Evolutionary conservation across 1,140 invertebrate species (phyloP).

Genomic region (Sogatella furcifera): DNA sequence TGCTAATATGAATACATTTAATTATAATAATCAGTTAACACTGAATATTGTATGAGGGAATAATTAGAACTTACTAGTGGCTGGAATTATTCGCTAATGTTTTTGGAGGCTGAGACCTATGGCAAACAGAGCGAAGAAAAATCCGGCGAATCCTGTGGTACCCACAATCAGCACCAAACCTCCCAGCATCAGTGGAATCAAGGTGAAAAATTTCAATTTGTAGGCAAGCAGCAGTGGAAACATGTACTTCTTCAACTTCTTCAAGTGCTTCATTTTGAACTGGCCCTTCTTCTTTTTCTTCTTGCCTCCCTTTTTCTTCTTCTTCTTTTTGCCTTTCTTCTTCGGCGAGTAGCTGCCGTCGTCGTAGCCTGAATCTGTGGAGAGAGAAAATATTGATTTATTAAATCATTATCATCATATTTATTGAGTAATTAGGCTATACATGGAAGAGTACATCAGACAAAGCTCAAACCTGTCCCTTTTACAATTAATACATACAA

Average conservation of each 20-base stretch:
- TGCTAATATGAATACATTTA: too few species aligned
- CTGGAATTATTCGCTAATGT: slow-evolving; percentile 14
- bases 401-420: too few species aligned
- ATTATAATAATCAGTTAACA: too few species aligned
- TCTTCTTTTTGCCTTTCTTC: not conserved
- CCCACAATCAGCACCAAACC: slow-evolving; percentile 59
- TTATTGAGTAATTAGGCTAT: too few species aligned
- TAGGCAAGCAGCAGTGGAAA: slow-evolving; percentile 65
- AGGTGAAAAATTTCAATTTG: slow-evolving; percentile 68
- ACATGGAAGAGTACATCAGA: too few species aligned
- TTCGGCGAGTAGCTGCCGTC: not conserved
- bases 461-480: too few species aligned
- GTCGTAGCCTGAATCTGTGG: not conserved
- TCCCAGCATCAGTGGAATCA: slow-evolving; percentile 62
- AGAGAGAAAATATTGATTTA: not conserved
- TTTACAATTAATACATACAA: too few species aligned
- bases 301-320: slow-evolving; percentile 6
- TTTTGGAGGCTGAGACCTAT: slow-evolving; percentile 41
- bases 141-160: slow-evolving; percentile 64
- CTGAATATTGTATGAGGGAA: too few species aligned
- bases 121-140: slow-evolving; percentile 73
- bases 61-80: too few species aligned
- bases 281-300: slow-evolving; percentile 19
- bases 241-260: slow-evolving; percentile 49
- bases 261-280: slow-evolving; percentile 42